phyloP scores from a whole-genome alignment of 1,140 invertebrate genomes.

The Phocides pigmalion region DNA sequence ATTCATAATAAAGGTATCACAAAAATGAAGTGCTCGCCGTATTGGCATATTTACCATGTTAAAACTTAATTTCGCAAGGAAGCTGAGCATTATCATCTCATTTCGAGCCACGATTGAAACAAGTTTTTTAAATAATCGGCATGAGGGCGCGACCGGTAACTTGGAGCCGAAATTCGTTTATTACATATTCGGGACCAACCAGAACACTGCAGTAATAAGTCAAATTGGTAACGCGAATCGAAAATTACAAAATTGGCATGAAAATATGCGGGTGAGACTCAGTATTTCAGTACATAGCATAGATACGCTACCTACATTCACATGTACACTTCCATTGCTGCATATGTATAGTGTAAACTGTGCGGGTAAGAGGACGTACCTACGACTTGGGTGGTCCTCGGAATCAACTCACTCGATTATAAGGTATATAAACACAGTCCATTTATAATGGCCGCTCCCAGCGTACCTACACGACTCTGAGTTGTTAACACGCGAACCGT shows the following conservation, averaged over 20 bases:
- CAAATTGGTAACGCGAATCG: conserved; percentile 68
- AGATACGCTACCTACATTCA: conserved; percentile 16
- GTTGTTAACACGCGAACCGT: conserved; percentile 25
- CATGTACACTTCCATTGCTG: conserved; percentile 34
- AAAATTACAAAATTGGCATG: conserved; percentile 70
- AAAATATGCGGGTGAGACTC: conserved; percentile 33
- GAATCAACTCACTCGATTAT: conserved; percentile 64
- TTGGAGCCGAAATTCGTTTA: conserved; percentile 59
- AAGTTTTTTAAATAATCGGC: conserved; percentile 54
- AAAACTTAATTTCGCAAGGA: conserved; percentile 32
- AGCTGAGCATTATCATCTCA: conserved; percentile 28
- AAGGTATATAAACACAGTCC: conserved; percentile 61
- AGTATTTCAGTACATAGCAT: conserved; percentile 24
- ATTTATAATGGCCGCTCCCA: conserved; percentile 49
- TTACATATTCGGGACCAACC: conserved; percentile 64
- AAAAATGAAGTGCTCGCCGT: conserved; percentile 12
- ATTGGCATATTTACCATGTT: conserved; percentile 27
- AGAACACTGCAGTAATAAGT: conserved; percentile 59
- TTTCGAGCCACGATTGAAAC: conserved; percentile 37
- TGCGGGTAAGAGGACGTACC: conserved; percentile 51
- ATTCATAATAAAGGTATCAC: conserved; percentile 11
- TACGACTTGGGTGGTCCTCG: conserved; percentile 74
- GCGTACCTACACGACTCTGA: conserved; percentile 26
- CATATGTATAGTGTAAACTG: conserved; percentile 34
- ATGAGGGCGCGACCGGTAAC: conserved; percentile 36